Evolutionary conservation across 2,888 invertebrate genomes (phyloP), one percentile per base, ranked within the genome.

Genomic region (Cordilura impudica): DNA sequence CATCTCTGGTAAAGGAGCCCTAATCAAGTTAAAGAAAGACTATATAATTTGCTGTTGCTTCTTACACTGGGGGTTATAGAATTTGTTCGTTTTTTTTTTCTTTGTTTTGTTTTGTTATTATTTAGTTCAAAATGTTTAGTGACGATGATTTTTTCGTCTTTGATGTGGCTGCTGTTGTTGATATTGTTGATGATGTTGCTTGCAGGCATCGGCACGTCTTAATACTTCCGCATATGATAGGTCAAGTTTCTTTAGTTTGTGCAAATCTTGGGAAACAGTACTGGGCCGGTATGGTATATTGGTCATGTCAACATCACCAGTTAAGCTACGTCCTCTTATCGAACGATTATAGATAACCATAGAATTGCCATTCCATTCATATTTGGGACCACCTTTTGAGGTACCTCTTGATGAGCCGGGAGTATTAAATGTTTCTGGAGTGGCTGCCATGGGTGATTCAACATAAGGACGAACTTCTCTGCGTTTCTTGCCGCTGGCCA

Each of bases 151-250:
- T 53, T 61, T 76, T 51, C 74, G 82, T 61, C 83, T 84, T 60
- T 84, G 82, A 19, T 78, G 78, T 58, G 81, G 81, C 66, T 80
- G 84, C 21, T 84, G 84, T 31, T 86, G 84, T 43, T 78, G 71
- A 2, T 84, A 83, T 56, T 81, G 72, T 18, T 84, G 80, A 23
- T 84, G 81, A 35, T 81, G 78, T 18, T 86, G 87, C 72, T 88
- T 89, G 67, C 88, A 89, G 73, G 86, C 86, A 78, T 89, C 90
- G 7, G 90, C 93, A 87, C 94, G 93, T 82, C 95, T 92, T 81
- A 96, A 90, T 18, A 94, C 96, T 89, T 96, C 96, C 5, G 96
- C 96, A 88, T 96, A 96, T 12, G 96, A 95, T 86, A 95, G 92
- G 85, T 96, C 96, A 63, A 96, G 91, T 86, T 94, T 93, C 87